These are phyloP conservation scores for Leptothorax acervorum DNA, from an alignment of 2,888 invertebrate species.

Conservation along the genomic window DNA sequence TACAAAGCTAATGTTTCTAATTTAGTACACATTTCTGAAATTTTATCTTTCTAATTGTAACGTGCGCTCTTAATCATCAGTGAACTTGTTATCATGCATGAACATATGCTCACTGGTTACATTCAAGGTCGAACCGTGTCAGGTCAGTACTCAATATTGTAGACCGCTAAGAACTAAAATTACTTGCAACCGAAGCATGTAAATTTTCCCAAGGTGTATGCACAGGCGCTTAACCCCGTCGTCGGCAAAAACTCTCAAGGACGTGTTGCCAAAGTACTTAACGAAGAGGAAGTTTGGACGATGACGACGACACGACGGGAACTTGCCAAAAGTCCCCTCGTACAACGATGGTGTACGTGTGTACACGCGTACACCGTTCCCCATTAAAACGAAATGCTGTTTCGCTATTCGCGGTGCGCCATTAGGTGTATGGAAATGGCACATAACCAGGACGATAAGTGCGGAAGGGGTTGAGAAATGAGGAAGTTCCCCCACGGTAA, in stretches of 20 bases:
- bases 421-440: conserved; percentile 77
- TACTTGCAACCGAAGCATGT: conserved; percentile 36
- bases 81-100: not conserved
- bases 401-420: conserved; percentile 75
- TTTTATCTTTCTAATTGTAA: not conserved
- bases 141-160: conserved; percentile 25
- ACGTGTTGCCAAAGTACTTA: conserved; percentile 74
- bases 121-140: conserved; percentile 13
- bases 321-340: conserved; percentile 71
- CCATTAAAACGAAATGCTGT: conserved; percentile 77
- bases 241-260: conserved; percentile 67
- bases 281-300: conserved; percentile 70
- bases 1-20: not conserved
- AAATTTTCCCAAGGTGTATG: conserved; percentile 45
- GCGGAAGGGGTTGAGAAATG: conserved; percentile 77
- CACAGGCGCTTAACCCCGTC: conserved; percentile 62
- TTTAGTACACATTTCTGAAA: not conserved
- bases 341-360: conserved; percentile 5
- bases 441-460: conserved; percentile 77
- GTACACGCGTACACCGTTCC: conserved; percentile 60
- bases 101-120: not conserved
- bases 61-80: not conserved
- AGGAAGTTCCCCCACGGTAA: conserved; percentile 75
- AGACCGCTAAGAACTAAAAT: conserved; percentile 27
- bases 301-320: conserved; percentile 67